phyloP scores from a whole-genome alignment of 2,888 invertebrate species.

The Chymomyza fuscimana region DNA sequence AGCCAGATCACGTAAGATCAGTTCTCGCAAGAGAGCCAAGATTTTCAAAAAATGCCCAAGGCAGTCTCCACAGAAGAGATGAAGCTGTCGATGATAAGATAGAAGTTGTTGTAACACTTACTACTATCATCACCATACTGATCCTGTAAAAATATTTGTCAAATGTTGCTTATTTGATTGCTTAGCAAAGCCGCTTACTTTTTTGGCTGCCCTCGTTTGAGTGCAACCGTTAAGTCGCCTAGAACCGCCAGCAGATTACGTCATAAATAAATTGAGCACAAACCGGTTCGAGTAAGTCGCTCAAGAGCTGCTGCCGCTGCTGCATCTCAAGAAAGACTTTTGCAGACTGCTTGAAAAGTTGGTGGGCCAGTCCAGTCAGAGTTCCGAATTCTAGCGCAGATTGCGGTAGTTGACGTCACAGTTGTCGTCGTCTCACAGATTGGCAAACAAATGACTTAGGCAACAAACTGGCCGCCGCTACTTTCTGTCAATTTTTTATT shows the following conservation, averaged over 20 bases:
- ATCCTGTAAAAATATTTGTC: too few relatives aligned
- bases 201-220: not conserved
- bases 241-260: not conserved
- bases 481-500: conserved; percentile 13
- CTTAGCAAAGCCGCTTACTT: too few relatives aligned
- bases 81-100: too few relatives aligned
- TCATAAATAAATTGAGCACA: not conserved
- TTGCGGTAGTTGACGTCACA: conserved; percentile 71
- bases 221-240: conserved; percentile 3
- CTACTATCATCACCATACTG: too few relatives aligned
- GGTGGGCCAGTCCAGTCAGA: not conserved
- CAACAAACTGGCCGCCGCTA: conserved; percentile 43
- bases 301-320: not conserved
- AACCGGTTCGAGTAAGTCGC: not conserved
- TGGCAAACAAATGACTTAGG: conserved; percentile 55
- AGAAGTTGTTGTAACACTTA: too few relatives aligned
- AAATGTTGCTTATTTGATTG: too few relatives aligned
- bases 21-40: too few relatives aligned
- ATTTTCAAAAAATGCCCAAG: too few relatives aligned
- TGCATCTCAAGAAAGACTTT: not conserved
- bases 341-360: not conserved
- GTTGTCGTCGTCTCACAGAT: not conserved
- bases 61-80: too few relatives aligned
- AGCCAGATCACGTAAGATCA: too few relatives aligned
- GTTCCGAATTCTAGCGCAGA: conserved; percentile 59